Evolutionary conservation across 2,113 vertebrate genomes (phyloP).

Genomic region (Lasiurus cinereus): DNA sequence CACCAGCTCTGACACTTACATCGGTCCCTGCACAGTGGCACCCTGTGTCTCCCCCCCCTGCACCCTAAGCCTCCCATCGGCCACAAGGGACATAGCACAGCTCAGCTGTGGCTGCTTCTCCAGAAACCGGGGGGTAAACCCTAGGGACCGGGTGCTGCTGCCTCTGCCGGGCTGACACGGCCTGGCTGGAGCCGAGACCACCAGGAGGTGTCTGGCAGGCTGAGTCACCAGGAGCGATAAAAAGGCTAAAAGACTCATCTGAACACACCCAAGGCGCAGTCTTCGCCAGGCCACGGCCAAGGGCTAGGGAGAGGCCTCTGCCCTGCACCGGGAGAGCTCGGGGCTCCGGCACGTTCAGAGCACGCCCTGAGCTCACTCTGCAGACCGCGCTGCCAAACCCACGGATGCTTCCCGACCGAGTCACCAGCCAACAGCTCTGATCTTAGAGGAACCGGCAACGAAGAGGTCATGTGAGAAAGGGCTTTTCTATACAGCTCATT

Average conservation of each 20-base stretch:
- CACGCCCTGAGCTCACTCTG: background rate
- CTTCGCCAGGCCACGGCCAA: background rate
- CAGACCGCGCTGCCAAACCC: background rate
- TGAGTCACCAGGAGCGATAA: background rate
- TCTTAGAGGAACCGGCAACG: conserved; percentile 10
- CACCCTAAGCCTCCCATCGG: background rate
- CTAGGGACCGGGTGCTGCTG: background rate
- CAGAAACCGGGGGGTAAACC: background rate
- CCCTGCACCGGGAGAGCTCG: background rate
- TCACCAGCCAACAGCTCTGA: background rate
- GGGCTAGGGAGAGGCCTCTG: background rate
- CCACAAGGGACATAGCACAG: background rate
- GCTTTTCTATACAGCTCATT: background rate
- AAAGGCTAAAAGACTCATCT: background rate
- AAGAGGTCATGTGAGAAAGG: conserved; percentile 25
- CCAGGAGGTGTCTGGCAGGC: background rate
- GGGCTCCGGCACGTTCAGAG: background rate
- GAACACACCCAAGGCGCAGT: background rate
- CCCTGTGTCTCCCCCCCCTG: background rate
- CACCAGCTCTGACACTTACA: background rate
- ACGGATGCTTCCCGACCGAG: conserved; percentile 16
- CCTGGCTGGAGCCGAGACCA: background rate
- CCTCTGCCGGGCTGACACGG: background rate
- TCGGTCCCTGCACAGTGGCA: no score
- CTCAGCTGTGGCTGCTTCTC: background rate